phyloP scores from a whole-genome alignment of 2,113 vertebrate species.

The Ariopsis seemanni region DNA sequence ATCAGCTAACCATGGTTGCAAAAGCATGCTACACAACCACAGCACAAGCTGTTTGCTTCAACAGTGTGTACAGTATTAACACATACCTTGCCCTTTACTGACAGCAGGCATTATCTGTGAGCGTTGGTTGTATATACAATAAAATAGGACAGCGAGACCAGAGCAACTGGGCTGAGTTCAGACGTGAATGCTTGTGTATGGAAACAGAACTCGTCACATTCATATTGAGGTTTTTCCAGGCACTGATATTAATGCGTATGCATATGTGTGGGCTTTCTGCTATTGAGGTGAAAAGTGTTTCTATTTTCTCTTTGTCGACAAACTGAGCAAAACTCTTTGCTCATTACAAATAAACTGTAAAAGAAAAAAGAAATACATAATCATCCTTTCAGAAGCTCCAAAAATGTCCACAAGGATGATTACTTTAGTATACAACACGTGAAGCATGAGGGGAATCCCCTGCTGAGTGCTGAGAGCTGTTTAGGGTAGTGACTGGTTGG shows the following conservation, averaged over 20 bases:
- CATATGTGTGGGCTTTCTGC: slow-evolving; percentile 46
- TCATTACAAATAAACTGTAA: slow-evolving; percentile 2
- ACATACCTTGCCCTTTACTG: background rate
- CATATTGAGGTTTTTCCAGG: slow-evolving; percentile 49
- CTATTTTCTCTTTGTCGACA: slow-evolving; percentile 16
- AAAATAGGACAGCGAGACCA: slow-evolving; percentile 32
- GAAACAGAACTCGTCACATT: slow-evolving; percentile 37
- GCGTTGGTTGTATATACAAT: background rate
- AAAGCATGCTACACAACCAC: slow-evolving; percentile 28
- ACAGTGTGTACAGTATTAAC: background rate
- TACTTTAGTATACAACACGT: background rate
- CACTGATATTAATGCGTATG: slow-evolving; percentile 48
- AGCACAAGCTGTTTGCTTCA: background rate
- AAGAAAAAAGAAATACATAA: background rate
- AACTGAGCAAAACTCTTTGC: background rate
- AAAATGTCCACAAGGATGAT: slow-evolving; percentile 23
- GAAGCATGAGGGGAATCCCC: slow-evolving; percentile 24
- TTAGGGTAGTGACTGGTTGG: background rate
- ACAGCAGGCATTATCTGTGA: background rate
- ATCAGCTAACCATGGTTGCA: slow-evolving; percentile 23
- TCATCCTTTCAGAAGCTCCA: background rate
- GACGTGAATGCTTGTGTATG: slow-evolving; percentile 37
- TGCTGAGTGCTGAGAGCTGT: background rate
- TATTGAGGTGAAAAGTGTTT: slow-evolving; percentile 30
- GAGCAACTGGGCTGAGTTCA: slow-evolving; percentile 6